Evolutionary conservation across 2,888 invertebrate genomes (phyloP).

Genomic region (Caradrina kadenii): DNA sequence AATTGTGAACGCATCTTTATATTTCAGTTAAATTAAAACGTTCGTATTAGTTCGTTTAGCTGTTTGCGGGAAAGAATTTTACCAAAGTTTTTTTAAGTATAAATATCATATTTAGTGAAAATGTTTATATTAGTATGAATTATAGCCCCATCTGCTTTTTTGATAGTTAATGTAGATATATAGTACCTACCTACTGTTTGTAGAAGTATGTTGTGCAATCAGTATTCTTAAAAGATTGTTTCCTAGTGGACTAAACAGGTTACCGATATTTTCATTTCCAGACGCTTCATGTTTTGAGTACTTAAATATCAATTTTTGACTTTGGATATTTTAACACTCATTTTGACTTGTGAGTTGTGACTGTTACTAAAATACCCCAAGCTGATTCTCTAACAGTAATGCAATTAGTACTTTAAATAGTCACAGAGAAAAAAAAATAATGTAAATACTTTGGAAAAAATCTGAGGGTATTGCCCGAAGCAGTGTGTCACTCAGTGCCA

Average conservation of each 20-base stretch:
- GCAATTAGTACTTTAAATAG: too few species aligned
- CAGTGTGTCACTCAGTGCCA: neutral
- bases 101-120: neutral
- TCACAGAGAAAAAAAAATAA: too few species aligned
- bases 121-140: neutral
- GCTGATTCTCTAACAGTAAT: too few species aligned
- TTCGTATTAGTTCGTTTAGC: neutral
- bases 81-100: neutral
- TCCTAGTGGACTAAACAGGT: neutral
- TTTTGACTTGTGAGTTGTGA: too few species aligned
- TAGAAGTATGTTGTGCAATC: neutral
- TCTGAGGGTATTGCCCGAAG: neutral
- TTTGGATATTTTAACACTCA: too few species aligned
- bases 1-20: constrained; percentile 28
- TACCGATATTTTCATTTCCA: too few species aligned
- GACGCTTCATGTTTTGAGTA: too few species aligned
- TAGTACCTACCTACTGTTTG: neutral
- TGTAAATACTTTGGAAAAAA: too few species aligned
- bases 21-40: neutral
- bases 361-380: too few species aligned
- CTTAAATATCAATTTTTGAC: too few species aligned
- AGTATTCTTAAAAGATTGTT: neutral
- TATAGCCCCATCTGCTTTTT: constrained; percentile 11
- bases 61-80: neutral
- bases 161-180: neutral